These are phyloP conservation scores for Stenopsyche tienmushanensis DNA, from an alignment of 1,140 invertebrate genomes.

Conservation along the genomic window DNA sequence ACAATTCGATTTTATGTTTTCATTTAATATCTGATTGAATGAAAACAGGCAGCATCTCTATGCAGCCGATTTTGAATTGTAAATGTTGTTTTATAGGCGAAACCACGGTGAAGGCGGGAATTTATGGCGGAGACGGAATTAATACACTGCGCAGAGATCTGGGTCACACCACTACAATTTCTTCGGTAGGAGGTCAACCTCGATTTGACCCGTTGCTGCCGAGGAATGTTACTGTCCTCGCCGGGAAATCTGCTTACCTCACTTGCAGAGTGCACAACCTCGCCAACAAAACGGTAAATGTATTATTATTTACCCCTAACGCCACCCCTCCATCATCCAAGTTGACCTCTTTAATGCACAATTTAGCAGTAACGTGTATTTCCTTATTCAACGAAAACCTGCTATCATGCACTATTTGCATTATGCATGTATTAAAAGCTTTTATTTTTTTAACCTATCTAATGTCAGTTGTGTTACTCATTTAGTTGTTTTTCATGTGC, in stretches of 20 bases:
- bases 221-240: not conserved
- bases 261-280: constrained; percentile 12
- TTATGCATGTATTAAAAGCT: too few relatives aligned
- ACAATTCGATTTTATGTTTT: too few relatives aligned
- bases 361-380: not conserved
- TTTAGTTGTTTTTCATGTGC: too few relatives aligned
- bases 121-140: not conserved
- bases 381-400: not conserved
- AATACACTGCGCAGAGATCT: not conserved
- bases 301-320: not conserved
- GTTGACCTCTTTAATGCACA: not conserved
- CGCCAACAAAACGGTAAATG: constrained; percentile 7
- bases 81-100: too few relatives aligned
- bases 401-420: too few relatives aligned
- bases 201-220: constrained; percentile 10
- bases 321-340: too few relatives aligned
- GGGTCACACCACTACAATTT: not conserved
- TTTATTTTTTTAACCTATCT: too few relatives aligned
- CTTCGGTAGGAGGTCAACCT: not conserved
- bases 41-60: too few relatives aligned
- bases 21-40: too few relatives aligned
- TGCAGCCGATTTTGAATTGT: too few relatives aligned
- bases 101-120: not conserved
- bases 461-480: too few relatives aligned
- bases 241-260: constrained; percentile 3